Conservation (phyloP, 1,140 invertebrate species). For the Whitmania pigra region DNA sequence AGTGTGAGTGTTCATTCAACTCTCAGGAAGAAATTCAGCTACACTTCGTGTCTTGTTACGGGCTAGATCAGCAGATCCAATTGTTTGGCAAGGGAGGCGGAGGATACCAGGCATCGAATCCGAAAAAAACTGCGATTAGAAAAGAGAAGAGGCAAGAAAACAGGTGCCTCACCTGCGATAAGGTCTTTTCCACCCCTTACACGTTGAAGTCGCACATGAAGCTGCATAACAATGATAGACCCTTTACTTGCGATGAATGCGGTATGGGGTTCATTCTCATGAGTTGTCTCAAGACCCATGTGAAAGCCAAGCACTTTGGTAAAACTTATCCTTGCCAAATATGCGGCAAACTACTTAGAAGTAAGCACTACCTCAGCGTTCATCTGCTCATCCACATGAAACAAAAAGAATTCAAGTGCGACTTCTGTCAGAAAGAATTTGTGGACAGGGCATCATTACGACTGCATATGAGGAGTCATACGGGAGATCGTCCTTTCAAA, state of each 20-base stretch:
- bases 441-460: slow-evolving; percentile 43
- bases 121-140: too few relatives aligned
- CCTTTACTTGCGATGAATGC: slow-evolving; percentile 46
- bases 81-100: too few relatives aligned
- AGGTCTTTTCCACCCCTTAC: not conserved
- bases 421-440: slow-evolving; percentile 84
- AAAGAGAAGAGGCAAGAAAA: not conserved
- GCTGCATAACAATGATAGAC: slow-evolving; percentile 28
- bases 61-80: too few relatives aligned
- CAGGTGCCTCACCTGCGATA: not conserved
- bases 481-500: not conserved
- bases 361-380: slow-evolving; percentile 94
- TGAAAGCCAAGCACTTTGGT: slow-evolving; percentile 75
- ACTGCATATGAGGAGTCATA: slow-evolving; percentile 1
- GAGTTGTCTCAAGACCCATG: slow-evolving; percentile 94
- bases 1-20: too few relatives aligned
- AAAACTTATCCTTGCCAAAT: slow-evolving; percentile 67
- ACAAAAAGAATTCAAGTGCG: slow-evolving; percentile 86
- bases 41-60: too few relatives aligned
- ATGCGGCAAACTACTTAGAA: slow-evolving; percentile 88
- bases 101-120: too few relatives aligned
- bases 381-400: slow-evolving; percentile 98
- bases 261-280: slow-evolving; percentile 91
- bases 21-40: too few relatives aligned
- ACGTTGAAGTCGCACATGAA: slow-evolving; percentile 36